Evolutionary conservation across 92 coral and sea anemone genomes (phyloP), one percentile per base, ranked within the genome.

Genomic region (Epizoanthus illoricatus): DNA sequence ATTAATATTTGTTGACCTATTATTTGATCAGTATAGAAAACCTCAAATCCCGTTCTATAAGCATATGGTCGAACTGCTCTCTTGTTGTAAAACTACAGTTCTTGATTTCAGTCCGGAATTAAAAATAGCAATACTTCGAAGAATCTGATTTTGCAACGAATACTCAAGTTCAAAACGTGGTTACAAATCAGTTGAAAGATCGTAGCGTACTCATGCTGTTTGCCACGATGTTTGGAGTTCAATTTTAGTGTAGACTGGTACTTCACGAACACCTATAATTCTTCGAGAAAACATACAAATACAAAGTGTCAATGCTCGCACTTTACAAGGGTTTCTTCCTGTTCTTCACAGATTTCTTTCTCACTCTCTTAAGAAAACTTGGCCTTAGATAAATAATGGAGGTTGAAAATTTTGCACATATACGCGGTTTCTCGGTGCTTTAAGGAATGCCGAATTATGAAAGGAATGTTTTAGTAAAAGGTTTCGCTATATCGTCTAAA

Each of bases 381-480:
- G 7, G 73, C 72, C 70, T 36, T 5, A 49, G 55, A 49, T 0
- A 8, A 49, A 49, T 49, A 8, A 8, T 52, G 15, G 12, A 52
- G 56, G 15, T 0, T 9, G 13, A 68, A 36, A 17, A 8, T 19
- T 68, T 68, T 39, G 10, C 39, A 65, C 60, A 75, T n/a, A 75
- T 47, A 59, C n/a, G 17, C 3, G 21, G 82, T 78, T 57, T 63
- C 82, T 78, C 24, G 82, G 82, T 45, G 60, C 71, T 63, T 13
- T 12, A 13, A 5, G 23, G 71, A 70, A 42, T 63, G 45, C 82
- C 5, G 24, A 78, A 62, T 43, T 64, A 78, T 78, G 82, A 43
- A 9, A 21, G 71, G 82, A 78, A 78, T 78, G 71, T 45, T 11
- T 20, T 15, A 78, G 45, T 41, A 15, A 40, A 18, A 61, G n/a